Base-by-base conservation (phyloP, 1,140 invertebrate genomes). In the Whitmania pigra region DNA sequence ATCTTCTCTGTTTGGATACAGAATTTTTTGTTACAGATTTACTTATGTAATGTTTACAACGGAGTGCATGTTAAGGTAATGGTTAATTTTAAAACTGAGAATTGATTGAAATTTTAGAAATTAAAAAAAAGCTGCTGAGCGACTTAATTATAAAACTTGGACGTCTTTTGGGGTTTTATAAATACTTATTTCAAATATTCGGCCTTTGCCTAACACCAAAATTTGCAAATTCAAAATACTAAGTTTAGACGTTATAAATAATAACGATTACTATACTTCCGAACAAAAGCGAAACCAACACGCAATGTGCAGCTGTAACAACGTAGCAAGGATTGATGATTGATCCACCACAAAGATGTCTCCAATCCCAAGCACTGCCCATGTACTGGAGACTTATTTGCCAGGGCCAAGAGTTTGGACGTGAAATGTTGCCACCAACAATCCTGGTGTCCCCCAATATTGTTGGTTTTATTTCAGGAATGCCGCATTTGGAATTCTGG, bases 221-320 rank as follows among this genome's bases (percentile, higher is more conserved):
- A 36, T 36, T 36, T 36, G 31, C 6, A 36, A 36, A 36, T 36
- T 36, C 2, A 36, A 36, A 36, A 36, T 36, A 49, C 6, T 63
- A 63, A 63, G 4, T 25, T 63, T 57, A 57, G 5, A 25, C 20
- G 0, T 13, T 63, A 1, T 22, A 63, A 63, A 25, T 63, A 31
- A 63, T 31, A 31, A 63, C 29, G 1, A 63, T 18, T 25, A 63
- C 6, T 18, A 25, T 0, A 63, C 7, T 15, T 22, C 9, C 9
- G 15, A 49, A 49, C 20, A 27, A 63, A 63, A 27, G 29, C 20
- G 29, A 31, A 27, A 68, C 67, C 40, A 11, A 68, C 67, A 68
- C 53, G 40, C 88, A 89, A 78, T 89, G 88, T 0, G 80, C 87
- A 0, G 88, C 88, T 0, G 87, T 88, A 2, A 88, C 20, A 0